Percentiles rank a stretch among this genome's conserved stretches.
These are phyloP conservation scores for Dendrocincla tyrannina DNA, from an alignment of 2,797 vertebrate genomes.

Conservation along the genomic window DNA sequence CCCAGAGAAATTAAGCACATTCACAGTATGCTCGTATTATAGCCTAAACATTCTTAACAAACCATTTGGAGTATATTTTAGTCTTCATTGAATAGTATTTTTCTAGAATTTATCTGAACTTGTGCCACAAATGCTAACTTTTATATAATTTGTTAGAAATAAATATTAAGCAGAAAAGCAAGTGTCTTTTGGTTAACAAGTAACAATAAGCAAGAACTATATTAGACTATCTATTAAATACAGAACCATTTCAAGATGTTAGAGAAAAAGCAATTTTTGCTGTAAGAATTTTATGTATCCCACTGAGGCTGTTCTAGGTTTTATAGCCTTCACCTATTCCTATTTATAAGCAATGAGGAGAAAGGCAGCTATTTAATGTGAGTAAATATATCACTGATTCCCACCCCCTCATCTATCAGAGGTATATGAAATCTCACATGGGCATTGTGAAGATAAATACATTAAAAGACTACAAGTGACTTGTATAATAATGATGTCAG, in stretches of 20 bases:
- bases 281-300: neutral
- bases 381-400: neutral
- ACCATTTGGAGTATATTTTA: neutral
- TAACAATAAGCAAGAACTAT: neutral
- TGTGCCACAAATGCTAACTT: neutral
- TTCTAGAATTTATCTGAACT: neutral
- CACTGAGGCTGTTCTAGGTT: neutral
- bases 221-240: neutral
- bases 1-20: neutral
- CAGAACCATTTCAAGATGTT: neutral
- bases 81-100: neutral
- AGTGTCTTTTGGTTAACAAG: neutral
- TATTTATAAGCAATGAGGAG: neutral
- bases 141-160: neutral
- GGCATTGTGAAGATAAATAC: neutral
- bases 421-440: neutral
- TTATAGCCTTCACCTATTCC: neutral
- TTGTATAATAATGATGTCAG: neutral
- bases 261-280: neutral
- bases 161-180: neutral
- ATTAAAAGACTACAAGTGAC: neutral
- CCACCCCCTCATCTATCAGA: neutral
- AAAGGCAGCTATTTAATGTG: neutral
- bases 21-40: neutral
- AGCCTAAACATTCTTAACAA: neutral